phyloP scores from a whole-genome alignment of 2,113 vertebrate species.

The Daubentonia madagascariensis region DNA sequence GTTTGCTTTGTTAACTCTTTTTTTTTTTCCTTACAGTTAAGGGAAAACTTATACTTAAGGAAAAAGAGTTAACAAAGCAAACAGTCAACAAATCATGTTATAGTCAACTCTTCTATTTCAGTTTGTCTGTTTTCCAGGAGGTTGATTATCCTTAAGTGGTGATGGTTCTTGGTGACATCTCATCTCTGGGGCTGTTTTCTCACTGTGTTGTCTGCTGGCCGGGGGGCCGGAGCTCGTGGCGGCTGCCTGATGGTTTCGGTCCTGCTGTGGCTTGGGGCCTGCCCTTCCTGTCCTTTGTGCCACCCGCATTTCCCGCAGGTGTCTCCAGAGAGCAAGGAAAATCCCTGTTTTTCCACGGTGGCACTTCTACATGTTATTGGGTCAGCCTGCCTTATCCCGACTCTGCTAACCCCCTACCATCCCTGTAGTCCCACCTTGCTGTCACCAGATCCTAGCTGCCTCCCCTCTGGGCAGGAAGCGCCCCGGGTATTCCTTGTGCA shows the following conservation, averaged over 20 bases:
- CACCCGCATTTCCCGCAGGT: neutral
- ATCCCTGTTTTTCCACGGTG: neutral
- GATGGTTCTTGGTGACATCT: too few relatives aligned
- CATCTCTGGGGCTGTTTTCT: neutral
- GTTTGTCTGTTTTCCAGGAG: neutral
- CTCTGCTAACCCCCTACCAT: too few relatives aligned
- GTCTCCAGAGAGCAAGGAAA: neutral
- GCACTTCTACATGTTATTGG: neutral
- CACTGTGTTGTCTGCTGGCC: too few relatives aligned
- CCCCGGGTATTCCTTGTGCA: neutral
- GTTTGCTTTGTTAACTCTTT: neutral
- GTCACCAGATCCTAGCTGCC: neutral
- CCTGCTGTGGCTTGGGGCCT: neutral
- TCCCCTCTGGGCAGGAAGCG: neutral
- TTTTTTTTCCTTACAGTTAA: neutral
- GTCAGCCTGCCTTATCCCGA: too few relatives aligned
- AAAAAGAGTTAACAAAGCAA: neutral
- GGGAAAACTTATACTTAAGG: neutral
- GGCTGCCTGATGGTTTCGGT: neutral
- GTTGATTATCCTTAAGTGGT: accelerated
- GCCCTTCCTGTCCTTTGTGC: neutral
- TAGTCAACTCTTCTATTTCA: neutral
- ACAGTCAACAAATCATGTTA: neutral
- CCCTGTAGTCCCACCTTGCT: too few relatives aligned
- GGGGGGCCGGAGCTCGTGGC: neutral